Evolutionary conservation across 1,140 invertebrate genomes (phyloP), one percentile per base, ranked within the genome.

Genomic region (Ladona fulva): DNA sequence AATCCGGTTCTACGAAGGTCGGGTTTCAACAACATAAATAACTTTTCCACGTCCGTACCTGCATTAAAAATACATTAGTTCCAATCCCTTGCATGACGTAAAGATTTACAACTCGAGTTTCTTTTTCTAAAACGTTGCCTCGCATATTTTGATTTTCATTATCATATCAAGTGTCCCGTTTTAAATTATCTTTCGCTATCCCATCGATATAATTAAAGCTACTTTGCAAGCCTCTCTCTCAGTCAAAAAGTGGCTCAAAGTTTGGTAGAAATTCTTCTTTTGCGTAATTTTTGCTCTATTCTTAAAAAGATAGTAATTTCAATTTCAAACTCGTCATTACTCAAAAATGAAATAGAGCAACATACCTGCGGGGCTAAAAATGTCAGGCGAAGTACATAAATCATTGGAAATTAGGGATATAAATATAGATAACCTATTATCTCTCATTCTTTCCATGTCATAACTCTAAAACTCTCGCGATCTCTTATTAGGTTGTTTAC

Each of bases 61-160:
- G 52, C 52, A 66, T 66, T 66, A 66, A 66, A 66, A 66, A 66
- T 66, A 66, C 52, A 66, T 66, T 66, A 66, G 52, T 66, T 66
- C 52, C n/a, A 16, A 66, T 66, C n/a, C 52, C 52, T 19, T 12
- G n/a, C 14, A 66, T 66, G 52, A 22, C 14, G 14, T 66, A 66
- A 19, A 22, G n/a, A 66, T 66, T 66, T 66, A 66, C 52, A 22
- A 12, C 52, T 12, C 12, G n/a, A 12, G 29, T 37, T 66, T 66
- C 16, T 16, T 66, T 66, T 19, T 19, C 52, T 16, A 22, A 66
- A 66, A 66, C n/a, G 3, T 66, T 12, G 16, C 1, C 52, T 66
- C 52, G 52, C 52, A 66, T 66, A 66, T 66, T 66, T 66, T 66
- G 52, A 22, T 66, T 66, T 19, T 19, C n/a, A 66, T 66, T 66